Evolutionary conservation across 2,888 invertebrate genomes (phyloP).

Genomic region (Caenorhabditis becei): DNA sequence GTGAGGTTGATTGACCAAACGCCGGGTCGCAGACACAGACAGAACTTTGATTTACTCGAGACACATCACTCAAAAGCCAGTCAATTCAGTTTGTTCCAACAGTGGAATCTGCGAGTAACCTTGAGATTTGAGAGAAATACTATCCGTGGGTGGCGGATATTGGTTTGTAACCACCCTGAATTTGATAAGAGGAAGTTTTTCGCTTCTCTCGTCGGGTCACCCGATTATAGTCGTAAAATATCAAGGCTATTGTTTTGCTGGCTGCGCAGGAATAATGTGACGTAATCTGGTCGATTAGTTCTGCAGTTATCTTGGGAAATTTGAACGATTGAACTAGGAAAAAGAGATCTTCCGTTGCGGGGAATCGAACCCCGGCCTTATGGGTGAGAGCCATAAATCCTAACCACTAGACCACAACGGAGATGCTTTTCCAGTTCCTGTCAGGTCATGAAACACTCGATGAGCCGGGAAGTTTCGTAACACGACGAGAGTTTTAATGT

Average conservation of each 20-base stretch:
- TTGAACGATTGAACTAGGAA: too few species aligned
- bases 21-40: constrained; percentile 26
- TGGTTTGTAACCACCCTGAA: constrained; percentile 28
- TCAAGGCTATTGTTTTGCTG: constrained; percentile 31
- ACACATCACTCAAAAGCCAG: constrained; percentile 26
- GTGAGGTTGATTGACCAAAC: constrained; percentile 34
- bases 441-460: too few species aligned
- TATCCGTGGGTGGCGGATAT: constrained; percentile 42
- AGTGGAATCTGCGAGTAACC: constrained; percentile 35
- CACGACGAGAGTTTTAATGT: too few species aligned
- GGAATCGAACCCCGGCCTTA: constrained; percentile 71
- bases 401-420: constrained; percentile 72
- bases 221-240: constrained; percentile 34
- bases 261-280: constrained; percentile 21
- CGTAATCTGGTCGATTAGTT: constrained; percentile 40
- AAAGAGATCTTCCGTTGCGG: constrained; percentile 64
- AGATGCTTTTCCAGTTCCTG: too few species aligned
- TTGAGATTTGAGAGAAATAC: constrained; percentile 37
- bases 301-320: constrained; percentile 17
- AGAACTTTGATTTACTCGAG: constrained; percentile 49
- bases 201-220: constrained; percentile 3
- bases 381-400: constrained; percentile 72
- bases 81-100: constrained; percentile 29
- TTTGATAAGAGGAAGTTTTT: constrained; percentile 42
- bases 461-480: too few species aligned